Base-by-base conservation (phyloP, 1,140 invertebrate species). In the roundworm (Caenorhabditis elegans) region DNA sequence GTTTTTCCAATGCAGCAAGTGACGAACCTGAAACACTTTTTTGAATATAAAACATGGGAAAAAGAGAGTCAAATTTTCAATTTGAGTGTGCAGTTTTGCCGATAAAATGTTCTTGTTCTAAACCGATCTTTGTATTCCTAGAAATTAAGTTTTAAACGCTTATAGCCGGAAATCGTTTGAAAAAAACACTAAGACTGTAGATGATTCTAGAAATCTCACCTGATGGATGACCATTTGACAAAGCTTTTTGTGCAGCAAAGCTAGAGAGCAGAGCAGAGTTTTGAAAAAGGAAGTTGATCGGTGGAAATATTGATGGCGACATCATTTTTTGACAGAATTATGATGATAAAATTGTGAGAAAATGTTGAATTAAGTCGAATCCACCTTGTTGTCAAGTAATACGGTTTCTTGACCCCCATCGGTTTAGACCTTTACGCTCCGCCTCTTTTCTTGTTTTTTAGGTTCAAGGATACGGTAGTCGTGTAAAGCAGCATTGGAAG, bases 1-100 rank as follows among this genome's bases (percentile, higher is more conserved):
- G 22, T 36, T 79, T 79, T 24, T 79, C 78, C 36, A 79, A n/a
- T 3, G 55, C 78, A 10, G 51, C 78, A 3, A 79, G 55, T 0
- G 78, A 55, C 2, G 51, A 49, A 28, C 28, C 39, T 60, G 17
- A 17, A 24, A 79, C 36, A 60, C n/a, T n/a, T n/a, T n/a, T n/a
- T n/a, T n/a, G n/a, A 24, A 11, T 28, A 76, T 24, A 22, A 34
- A 34, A 28, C 10, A n/a, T 13, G 22, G 8, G 75, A 5, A 46
- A 15, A 43, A 43, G 39, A 43, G 5, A 15, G 6, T 43, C 6
- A 15, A 43, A 43, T 8, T 43, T 43, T 43, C 39, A 43, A 43
- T 43, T 43, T 43, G 15, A 43, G 39, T n/a, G n/a, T n/a, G n/a
- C n/a, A n/a, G 39, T 43, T 43, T 43, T 43, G 5, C 39, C 15